These are phyloP conservation scores for Oophaga pumilio DNA, from an alignment of 2,113 vertebrate species.

Conservation along the genomic window DNA sequence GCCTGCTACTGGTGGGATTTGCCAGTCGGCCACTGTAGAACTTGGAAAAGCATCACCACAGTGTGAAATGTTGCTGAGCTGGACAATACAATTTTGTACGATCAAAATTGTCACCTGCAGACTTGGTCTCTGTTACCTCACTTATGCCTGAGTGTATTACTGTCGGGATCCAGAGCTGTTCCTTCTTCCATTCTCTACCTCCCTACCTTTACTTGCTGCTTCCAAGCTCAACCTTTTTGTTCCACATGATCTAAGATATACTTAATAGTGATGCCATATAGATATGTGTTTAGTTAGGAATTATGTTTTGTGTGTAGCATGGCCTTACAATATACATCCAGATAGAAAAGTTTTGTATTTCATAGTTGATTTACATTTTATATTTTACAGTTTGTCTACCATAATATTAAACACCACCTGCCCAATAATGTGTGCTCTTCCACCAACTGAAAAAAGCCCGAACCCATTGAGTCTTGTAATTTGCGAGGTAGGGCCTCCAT, in stretches of 20 bases:
- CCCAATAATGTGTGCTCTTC: not conserved
- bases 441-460: not conserved
- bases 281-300: not conserved
- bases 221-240: slow-evolving; percentile 16
- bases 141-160: slow-evolving; percentile 13
- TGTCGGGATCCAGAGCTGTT: not conserved
- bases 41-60: not conserved
- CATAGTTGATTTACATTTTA: not conserved
- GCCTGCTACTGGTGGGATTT: not conserved
- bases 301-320: not conserved
- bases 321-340: not conserved
- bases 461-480: not conserved
- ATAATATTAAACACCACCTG: not conserved
- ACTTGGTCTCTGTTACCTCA: slow-evolving; percentile 33
- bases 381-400: not conserved
- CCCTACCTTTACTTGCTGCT: slow-evolving; percentile 35
- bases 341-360: not conserved
- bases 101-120: slow-evolving; percentile 35
- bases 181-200: slow-evolving; percentile 1
- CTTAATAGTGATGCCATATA: not conserved
- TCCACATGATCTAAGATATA: not conserved
- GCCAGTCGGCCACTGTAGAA: not conserved
- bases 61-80: not conserved
- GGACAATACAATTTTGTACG: slow-evolving; percentile 39
- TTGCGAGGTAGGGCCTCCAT: not conserved